These are phyloP conservation scores for Sebastolobus altivelis DNA, from an alignment of 2,797 vertebrate genomes.

Conservation along the genomic window DNA sequence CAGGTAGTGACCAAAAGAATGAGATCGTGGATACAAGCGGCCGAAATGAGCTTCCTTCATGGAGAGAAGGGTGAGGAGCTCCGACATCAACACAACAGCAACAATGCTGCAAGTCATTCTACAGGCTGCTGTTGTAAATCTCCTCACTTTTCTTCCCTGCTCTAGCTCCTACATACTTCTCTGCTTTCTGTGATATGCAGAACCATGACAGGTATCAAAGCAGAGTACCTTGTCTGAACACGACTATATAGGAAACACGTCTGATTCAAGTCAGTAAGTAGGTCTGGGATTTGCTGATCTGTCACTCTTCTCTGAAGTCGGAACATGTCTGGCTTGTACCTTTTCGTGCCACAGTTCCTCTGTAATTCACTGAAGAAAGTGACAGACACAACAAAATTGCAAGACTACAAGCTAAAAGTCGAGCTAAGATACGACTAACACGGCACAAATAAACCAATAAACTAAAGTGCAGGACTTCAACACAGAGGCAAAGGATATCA, in stretches of 20 bases:
- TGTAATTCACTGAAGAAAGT: conserved; percentile 31
- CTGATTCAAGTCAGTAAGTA: conserved; percentile 65
- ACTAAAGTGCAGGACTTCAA: neutral
- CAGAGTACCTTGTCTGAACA: conserved; percentile 65
- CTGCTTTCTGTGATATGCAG: conserved; percentile 61
- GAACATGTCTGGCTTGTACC: conserved; percentile 48
- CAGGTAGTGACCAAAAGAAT: too few species aligned
- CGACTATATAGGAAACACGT: conserved; percentile 57
- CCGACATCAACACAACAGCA: too few species aligned
- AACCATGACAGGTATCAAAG: conserved; percentile 71
- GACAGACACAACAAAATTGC: conserved; percentile 10
- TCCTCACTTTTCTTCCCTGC: neutral
- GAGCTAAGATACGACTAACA: neutral
- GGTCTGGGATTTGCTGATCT: conserved; percentile 65
- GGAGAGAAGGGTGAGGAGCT: too few species aligned
- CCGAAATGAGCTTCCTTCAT: too few species aligned
- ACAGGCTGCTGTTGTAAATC: neutral
- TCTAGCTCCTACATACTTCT: conserved; percentile 29
- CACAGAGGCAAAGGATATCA: neutral
- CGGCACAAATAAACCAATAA: neutral
- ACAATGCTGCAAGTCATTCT: neutral
- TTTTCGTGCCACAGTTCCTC: conserved; percentile 33
- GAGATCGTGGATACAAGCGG: too few species aligned
- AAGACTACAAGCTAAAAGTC: conserved; percentile 5
- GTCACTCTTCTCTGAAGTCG: conserved; percentile 53